Percentiles rank a stretch among this genome's conserved stretches.
These are phyloP conservation scores for Enteromius argenteus DNA, from an alignment of 2,797 vertebrate genomes.

Conservation along the genomic window DNA sequence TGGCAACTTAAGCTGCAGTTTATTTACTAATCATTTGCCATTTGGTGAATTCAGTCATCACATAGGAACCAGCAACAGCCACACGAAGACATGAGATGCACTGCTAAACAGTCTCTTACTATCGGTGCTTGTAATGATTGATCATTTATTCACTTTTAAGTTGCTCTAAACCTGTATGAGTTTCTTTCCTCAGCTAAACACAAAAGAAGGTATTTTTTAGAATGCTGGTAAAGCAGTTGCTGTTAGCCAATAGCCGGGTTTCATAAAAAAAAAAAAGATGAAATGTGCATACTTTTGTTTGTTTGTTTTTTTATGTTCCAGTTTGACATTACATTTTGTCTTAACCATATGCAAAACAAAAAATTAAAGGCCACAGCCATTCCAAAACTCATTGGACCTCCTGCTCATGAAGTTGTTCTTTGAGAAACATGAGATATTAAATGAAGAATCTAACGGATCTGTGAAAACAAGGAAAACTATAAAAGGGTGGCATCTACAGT, in stretches of 20 bases:
- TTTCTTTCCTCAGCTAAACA: neutral
- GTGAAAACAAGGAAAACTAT: neutral
- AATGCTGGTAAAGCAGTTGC: neutral
- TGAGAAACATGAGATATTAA: neutral
- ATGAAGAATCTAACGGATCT: neutral
- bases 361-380: neutral
- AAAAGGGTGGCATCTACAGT: neutral
- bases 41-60: no score
- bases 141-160: neutral
- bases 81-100: no score
- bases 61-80: no score
- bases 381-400: neutral
- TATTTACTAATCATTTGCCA: no score
- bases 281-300: no score
- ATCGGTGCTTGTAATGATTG: no score
- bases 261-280: no score
- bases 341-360: neutral
- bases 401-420: neutral
- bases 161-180: neutral
- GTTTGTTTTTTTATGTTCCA: no score
- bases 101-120: no score
- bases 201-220: neutral
- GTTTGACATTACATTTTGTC: neutral
- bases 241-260: neutral
- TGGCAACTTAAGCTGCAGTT: no score